Base-by-base conservation (phyloP, 2,888 invertebrate species). In the Brenthis daphne region DNA sequence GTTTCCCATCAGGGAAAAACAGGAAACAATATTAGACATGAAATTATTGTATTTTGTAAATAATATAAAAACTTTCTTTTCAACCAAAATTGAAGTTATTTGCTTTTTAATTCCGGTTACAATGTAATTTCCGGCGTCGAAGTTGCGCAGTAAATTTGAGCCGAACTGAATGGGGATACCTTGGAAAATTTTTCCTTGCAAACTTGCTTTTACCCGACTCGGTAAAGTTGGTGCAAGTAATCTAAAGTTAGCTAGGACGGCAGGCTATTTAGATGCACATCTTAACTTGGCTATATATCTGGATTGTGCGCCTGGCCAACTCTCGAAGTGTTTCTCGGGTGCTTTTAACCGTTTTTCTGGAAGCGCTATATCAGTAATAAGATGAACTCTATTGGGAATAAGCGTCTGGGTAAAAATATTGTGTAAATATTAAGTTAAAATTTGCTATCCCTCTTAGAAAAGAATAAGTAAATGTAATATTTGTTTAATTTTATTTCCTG, bases 231-330 rank as follows among this genome's bases (percentile, higher is more conserved):
- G 85, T 86, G 91, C 89, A 91, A 92, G 92, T 92, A 92, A 92
- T 92, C 92, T 92, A 92, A 92, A 92, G 86, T 92, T 92, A 87
- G 90, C 88, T 90, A 87, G 81, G 85, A 86, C 85, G 85, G 89
- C 90, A 85, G 85, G 91, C 92, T 90, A 91, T 92, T 92, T 92
- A 92, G 92, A 92, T 91, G 92, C 89, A 89, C 92, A 92, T 92
- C 92, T 92, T 90, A 92, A 92, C 91, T 89, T 85, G 82, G 80
- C 85, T 87, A 89, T 92, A 91, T 90, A 92, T 92, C 92, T 92
- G 89, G 90, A 91, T 92, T 91, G 90, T 85, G 65, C 67, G 65
- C 67, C 68, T 78, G 79, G 78, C 77, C 70, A 80, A 80, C 82
- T 83, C 80, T 74, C 79, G 80, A 82, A 85, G 82, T 84, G 85